Evolutionary conservation across 2,113 vertebrate species (phyloP), one percentile per base, ranked within the genome.

Genomic region (Corythornis madagascariensis): DNA sequence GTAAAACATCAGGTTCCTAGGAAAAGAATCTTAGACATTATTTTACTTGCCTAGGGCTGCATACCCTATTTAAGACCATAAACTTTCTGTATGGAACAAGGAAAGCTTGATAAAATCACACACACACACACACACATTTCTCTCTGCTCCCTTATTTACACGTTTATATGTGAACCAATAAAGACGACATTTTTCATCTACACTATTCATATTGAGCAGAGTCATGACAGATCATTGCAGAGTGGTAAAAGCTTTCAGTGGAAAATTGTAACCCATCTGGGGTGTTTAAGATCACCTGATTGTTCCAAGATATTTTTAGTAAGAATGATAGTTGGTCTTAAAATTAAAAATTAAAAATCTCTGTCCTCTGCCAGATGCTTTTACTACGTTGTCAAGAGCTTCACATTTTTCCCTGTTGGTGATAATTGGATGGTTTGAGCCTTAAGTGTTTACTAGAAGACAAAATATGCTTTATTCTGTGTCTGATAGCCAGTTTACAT

Each of bases 281-380:
- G 73, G 70, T 52, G 60, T 42, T 67, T 77, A 85, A 73, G 81
- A 94, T 90, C 76, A 89, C 91, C 72, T 92, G 77, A 89, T 89
- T 83, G 43, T 86, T 92, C 90, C 6, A 6, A 70, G 52, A 47
- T 89, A 75, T 90, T 86, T 96, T 96, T 95, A 92, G 85, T 53
- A 86, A 53, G 80, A 88, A 92, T 57, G 69, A 69, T 83, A 89
- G 64, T 83, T 95, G 50, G 28, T 83, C 71, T 92, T 92, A 45
- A 81, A 94, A 95, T 93, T 86, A 93, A 93, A 95, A 93, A 93
- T 79, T 64, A 79, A 90, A 82, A 86, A 69, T 70, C 79, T 81
- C 20, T 3, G 1, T 78, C 42, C n/a, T 22, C 33, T 43, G 82
- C 74, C 42, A 81, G 87, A 65, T 92, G 67, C 74, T 73, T 77